phyloP scores from a whole-genome alignment of 2,797 vertebrate species.

The Crax fasciolata region DNA sequence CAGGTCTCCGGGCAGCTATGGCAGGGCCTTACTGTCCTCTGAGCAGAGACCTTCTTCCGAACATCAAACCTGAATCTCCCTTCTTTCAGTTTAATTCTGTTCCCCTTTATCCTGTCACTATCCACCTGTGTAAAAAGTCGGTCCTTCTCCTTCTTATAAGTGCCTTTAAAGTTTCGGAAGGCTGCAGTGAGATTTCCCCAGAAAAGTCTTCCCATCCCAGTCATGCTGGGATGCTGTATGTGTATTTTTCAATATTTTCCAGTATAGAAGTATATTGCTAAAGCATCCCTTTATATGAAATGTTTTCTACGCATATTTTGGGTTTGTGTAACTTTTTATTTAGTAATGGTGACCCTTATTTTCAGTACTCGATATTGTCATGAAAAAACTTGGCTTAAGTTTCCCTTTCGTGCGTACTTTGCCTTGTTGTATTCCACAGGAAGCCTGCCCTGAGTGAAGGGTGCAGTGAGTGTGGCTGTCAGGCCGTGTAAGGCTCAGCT shows the following conservation, averaged over 20 bases:
- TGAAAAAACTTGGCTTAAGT: neutral
- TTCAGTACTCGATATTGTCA: neutral
- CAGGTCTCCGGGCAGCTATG: too few species aligned
- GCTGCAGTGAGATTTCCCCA: too few species aligned
- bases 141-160: too few species aligned
- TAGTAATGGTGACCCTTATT: neutral
- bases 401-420: neutral
- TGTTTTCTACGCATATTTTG: neutral
- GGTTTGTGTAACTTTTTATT: neutral
- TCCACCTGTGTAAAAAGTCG: too few species aligned
- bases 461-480: neutral
- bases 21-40: too few species aligned
- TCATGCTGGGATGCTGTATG: neutral
- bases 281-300: neutral
- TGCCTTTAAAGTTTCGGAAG: too few species aligned
- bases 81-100: too few species aligned
- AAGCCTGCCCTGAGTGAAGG: neutral
- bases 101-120: too few species aligned
- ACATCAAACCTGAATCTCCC: too few species aligned
- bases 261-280: neutral
- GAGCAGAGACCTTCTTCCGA: too few species aligned
- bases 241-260: neutral
- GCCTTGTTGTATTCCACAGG: neutral
- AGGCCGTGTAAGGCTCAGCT: neutral
- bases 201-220: neutral